Evolutionary conservation across 1,140 invertebrate species (phyloP), one percentile per base, ranked within the genome.

Genomic region (Platyura marginata): DNA sequence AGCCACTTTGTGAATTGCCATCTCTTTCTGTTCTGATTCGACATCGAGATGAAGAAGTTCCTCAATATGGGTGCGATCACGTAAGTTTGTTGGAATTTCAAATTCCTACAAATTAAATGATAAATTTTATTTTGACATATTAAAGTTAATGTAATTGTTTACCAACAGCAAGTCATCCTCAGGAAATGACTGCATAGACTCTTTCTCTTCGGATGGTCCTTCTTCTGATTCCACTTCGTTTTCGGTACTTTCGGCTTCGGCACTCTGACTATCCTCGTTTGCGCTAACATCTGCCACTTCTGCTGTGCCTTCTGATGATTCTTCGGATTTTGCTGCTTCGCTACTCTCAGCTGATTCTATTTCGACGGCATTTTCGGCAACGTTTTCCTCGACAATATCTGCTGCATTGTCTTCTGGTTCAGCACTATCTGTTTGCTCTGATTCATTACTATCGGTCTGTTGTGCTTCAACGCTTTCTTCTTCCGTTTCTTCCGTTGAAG

Each of bases 21-120:
- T 65, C 57, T 89, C 81, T 21, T 69, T 68, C 47, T 77, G 71
- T 47, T 73, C 74, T 42, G 78, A 75, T 50, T 83, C 77, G 44
- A 79, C 74, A 46, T 87, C 81, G 32, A 93, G 54, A 53, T 81
- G 78, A 13, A 93, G 59, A 18, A 91, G 71, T 53, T 86, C 72
- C 44, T 74, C 74, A 44, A 93, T 77, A 50, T 91, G 86, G 42
- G 81, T 77, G 41, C 83, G 70, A 22, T 81, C 72, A 58, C 85
- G 68, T 32, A 82, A 59, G 47, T 85, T 79, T 50, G 76, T 71
- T 10, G 84, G 83, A 44, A 84, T 77, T 56, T 78, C 73, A 44
- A 75, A 70, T 48, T 75, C 77, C 68, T 79, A 62, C 44, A 40
- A 23, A 38, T 25, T 20, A 39, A 20, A 32, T 47, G n/a, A 37